Conservation (phyloP, 1,140 invertebrate genomes). For the Oryzaephilus surinamensis region DNA sequence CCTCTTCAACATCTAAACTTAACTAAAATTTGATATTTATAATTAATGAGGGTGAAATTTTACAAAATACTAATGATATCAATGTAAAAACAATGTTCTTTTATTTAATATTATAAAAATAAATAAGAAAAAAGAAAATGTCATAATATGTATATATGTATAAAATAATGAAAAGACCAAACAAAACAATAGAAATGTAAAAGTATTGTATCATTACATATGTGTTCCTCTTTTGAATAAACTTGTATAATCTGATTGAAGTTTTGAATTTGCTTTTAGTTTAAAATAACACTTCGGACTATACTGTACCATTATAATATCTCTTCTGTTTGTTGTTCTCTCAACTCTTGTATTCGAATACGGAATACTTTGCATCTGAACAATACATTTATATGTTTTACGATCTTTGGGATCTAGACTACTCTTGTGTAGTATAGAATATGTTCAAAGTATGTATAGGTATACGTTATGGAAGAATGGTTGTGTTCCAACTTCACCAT, state of each 20-base stretch:
- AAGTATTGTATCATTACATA: not conserved
- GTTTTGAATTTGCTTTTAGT: no score
- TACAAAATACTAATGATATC: not conserved
- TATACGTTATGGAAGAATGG: slow-evolving; percentile 14
- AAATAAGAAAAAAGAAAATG: no score
- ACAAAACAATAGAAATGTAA: no score
- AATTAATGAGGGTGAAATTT: slow-evolving; percentile 5
- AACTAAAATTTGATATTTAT: slow-evolving; percentile 11
- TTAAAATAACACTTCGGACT: no score
- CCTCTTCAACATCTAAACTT: slow-evolving; percentile 7
- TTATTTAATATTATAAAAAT: no score
- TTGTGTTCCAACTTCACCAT: slow-evolving; percentile 14
- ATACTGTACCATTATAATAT: not conserved
- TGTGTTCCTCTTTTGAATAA: not conserved
- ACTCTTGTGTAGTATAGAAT: slow-evolving; percentile 17
- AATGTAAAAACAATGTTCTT: no score
- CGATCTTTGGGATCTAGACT: slow-evolving; percentile 22
- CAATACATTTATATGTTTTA: slow-evolving; percentile 23
- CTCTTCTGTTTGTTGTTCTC: slow-evolving; percentile 6
- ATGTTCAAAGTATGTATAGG: slow-evolving; percentile 15
- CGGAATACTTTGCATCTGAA: slow-evolving; percentile 17
- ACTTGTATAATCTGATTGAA: not conserved
- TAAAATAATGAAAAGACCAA: no score
- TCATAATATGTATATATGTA: no score
- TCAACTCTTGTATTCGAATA: slow-evolving; percentile 1